phyloP scores from a whole-genome alignment of 1,140 invertebrate species.

The Tetramorium parvispinum region DNA sequence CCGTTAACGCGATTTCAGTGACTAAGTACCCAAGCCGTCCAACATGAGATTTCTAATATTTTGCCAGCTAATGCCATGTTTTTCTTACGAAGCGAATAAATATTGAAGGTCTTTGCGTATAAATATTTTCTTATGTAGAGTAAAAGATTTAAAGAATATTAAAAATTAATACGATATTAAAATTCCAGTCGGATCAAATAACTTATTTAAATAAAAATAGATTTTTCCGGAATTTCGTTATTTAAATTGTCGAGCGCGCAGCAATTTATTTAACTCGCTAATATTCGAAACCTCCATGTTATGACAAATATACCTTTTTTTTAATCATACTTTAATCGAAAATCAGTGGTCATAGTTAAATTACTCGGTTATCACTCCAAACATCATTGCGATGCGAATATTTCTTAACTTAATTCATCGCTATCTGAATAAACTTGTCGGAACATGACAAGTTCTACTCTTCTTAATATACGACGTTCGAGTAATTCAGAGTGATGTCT shows the following conservation, averaged over 20 bases:
- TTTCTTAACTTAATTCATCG: background rate
- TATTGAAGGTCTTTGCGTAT: background rate
- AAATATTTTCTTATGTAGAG: background rate
- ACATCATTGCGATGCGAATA: background rate
- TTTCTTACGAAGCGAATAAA: background rate
- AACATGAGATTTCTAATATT: conserved; percentile 4
- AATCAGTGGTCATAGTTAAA: background rate
- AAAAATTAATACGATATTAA: background rate
- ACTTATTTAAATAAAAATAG: background rate
- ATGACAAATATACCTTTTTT: background rate
- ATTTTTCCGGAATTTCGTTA: background rate
- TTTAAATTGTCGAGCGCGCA: background rate
- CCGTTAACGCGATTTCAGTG: conserved; percentile 46
- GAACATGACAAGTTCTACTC: background rate
- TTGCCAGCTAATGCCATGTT: background rate
- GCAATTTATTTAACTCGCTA: background rate
- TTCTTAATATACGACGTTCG: background rate
- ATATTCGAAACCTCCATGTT: background rate
- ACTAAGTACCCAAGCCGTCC: background rate
- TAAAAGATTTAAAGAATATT: background rate
- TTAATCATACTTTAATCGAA: background rate
- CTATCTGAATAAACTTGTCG: background rate
- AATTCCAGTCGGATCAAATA: background rate
- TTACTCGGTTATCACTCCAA: background rate
- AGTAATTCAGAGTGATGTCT: background rate